Evolutionary conservation across 2,113 vertebrate genomes (phyloP).

Genomic region (Pionites leucogaster): DNA sequence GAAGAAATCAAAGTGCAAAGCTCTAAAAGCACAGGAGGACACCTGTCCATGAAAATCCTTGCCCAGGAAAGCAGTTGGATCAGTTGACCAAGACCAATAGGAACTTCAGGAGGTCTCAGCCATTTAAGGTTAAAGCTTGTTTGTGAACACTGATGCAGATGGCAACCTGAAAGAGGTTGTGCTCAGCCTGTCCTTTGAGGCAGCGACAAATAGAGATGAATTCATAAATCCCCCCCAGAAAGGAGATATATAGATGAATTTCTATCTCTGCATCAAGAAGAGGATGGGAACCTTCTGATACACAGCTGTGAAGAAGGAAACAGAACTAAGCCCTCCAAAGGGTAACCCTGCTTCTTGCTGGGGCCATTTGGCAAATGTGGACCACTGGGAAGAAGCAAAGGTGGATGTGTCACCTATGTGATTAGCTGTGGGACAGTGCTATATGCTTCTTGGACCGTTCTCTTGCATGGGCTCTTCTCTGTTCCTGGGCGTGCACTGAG

Average conservation of each 20-base stretch:
- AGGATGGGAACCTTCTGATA: background rate
- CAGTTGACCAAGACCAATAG: background rate
- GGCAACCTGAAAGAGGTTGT: background rate
- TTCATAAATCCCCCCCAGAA: background rate
- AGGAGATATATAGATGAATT: background rate
- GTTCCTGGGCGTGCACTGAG: background rate
- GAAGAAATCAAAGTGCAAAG: constrained; percentile 9
- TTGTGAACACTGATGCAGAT: background rate
- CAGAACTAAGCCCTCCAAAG: background rate
- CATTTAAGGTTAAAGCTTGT: background rate
- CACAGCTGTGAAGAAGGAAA: background rate
- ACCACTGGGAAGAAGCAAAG: background rate
- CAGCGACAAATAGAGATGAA: background rate
- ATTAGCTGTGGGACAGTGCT: background rate
- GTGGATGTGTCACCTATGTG: rapidly evolving
- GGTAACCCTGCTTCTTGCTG: background rate
- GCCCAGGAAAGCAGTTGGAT: background rate
- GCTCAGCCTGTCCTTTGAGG: background rate
- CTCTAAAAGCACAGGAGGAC: background rate
- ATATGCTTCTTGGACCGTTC: rapidly evolving
- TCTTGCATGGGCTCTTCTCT: background rate
- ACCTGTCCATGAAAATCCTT: background rate
- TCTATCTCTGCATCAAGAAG: background rate
- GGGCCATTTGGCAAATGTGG: background rate
- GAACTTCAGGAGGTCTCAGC: background rate